phyloP scores from a whole-genome alignment of 1,140 invertebrate species.

The Drosophila simulans region DNA sequence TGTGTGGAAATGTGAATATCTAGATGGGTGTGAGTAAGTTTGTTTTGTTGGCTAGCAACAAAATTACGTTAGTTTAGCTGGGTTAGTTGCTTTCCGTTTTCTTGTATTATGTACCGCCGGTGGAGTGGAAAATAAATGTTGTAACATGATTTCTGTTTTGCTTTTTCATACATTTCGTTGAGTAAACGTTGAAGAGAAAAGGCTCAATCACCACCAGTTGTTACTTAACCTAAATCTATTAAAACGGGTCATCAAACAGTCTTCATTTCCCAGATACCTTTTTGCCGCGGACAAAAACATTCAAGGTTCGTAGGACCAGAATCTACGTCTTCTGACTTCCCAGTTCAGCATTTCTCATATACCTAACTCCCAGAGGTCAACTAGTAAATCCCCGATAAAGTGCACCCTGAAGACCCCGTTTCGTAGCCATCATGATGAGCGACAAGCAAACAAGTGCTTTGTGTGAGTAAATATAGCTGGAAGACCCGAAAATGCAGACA shows the following conservation, averaged over 20 bases:
- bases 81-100: slow-evolving; percentile 18
- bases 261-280: background rate
- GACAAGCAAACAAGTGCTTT: slow-evolving; percentile 33
- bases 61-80: slow-evolving; percentile 35
- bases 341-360: background rate
- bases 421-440: slow-evolving; percentile 6
- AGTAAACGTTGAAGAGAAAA: slow-evolving; percentile 9
- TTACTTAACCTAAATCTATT: slow-evolving; percentile 3
- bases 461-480: slow-evolving; percentile 18
- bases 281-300: too few species aligned
- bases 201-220: slow-evolving; percentile 6
- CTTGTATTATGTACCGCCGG: slow-evolving; percentile 31
- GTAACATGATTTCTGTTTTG: slow-evolving; percentile 28
- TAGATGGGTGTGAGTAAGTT: slow-evolving; percentile 23
- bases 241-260: background rate
- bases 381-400: slow-evolving; percentile 14
- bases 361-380: slow-evolving; percentile 10
- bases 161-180: slow-evolving; percentile 6
- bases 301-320: background rate
- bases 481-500: slow-evolving; percentile 41
- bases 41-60: slow-evolving; percentile 59
- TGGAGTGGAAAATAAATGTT: slow-evolving; percentile 27
- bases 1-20: slow-evolving; percentile 24
- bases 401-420: background rate
- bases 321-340: background rate